Conservation (phyloP, 2,888 invertebrate genomes). For the Ophion ellenae region DNA sequence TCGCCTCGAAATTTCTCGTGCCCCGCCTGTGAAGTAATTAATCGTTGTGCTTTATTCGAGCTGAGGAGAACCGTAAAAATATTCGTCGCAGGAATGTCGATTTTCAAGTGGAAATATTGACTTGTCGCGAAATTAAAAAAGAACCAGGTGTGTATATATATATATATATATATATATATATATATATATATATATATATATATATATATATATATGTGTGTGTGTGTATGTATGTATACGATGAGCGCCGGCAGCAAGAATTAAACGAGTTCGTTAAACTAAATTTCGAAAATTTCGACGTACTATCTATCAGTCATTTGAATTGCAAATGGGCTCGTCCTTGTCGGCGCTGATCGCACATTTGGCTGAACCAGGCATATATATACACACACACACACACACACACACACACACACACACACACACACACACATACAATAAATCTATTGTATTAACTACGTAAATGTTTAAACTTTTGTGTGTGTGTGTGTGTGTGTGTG, state of each 20-base stretch:
- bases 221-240: too few species aligned
- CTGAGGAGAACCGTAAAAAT: constrained; percentile 16
- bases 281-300: constrained; percentile 77
- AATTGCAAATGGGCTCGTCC: constrained; percentile 77
- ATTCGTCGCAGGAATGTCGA: constrained; percentile 45
- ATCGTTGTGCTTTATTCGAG: constrained; percentile 32
- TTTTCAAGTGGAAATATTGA: constrained; percentile 15
- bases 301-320: constrained; percentile 75
- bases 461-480: neutral
- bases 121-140: neutral
- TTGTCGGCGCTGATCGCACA: constrained; percentile 48
- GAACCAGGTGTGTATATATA: neutral
- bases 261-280: constrained; percentile 73
- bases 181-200: too few species aligned
- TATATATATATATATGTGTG: too few species aligned
- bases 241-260: constrained; percentile 30
- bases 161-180: too few species aligned
- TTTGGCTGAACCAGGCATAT: constrained; percentile 5
- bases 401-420: too few species aligned
- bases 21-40: constrained; percentile 45
- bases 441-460: neutral
- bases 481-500: too few species aligned
- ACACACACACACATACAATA: too few species aligned
- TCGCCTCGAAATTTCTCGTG: constrained; percentile 28
- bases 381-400: neutral